A percentile compares a stretch with the other conserved stretches of the same genome.
Evolutionary conservation across 92 coral and sea anemone species (phyloP).

Genomic region (Zoanthus solanderi): DNA sequence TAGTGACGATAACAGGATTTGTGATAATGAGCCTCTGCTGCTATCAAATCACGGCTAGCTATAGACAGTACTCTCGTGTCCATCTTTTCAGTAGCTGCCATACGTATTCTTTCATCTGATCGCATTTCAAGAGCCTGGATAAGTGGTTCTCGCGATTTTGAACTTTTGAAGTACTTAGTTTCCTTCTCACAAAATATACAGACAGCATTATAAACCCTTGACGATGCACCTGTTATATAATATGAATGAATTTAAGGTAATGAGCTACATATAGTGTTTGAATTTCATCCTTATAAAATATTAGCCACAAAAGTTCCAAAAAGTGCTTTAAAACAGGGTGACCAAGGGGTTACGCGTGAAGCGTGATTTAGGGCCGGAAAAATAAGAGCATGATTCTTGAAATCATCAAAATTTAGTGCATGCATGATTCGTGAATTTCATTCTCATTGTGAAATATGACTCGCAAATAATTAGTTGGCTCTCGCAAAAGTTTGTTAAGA

Average conservation of each 20-base stretch:
- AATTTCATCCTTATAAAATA: background rate
- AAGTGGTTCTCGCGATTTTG: slow-evolving; percentile 49
- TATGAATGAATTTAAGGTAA: background rate
- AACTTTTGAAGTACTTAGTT: slow-evolving; percentile 44
- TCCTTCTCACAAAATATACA: slow-evolving; percentile 53
- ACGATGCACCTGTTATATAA: background rate
- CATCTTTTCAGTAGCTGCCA: slow-evolving; percentile 21
- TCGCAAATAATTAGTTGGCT: background rate
- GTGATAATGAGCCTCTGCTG: slow-evolving; percentile 57
- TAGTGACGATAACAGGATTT: slow-evolving; percentile 46
- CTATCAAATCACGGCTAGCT: slow-evolving; percentile 46
- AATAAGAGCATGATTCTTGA: slow-evolving; percentile 1
- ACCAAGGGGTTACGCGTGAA: background rate
- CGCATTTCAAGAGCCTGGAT: slow-evolving; percentile 56
- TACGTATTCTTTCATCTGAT: slow-evolving; percentile 42
- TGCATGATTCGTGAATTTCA: background rate
- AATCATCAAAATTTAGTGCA: background rate
- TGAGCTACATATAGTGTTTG: background rate
- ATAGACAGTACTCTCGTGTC: slow-evolving; percentile 37
- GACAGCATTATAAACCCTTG: slow-evolving; percentile 38
- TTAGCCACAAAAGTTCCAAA: slow-evolving; percentile 4
- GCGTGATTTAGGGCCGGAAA: background rate
- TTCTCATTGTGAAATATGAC: background rate
- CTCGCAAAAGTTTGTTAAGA: background rate
- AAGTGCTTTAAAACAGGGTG: slow-evolving; percentile 1